These are phyloP conservation scores for Leptoteleia sp. DNA, from an alignment of 1,140 invertebrate species.

Conservation along the genomic window DNA sequence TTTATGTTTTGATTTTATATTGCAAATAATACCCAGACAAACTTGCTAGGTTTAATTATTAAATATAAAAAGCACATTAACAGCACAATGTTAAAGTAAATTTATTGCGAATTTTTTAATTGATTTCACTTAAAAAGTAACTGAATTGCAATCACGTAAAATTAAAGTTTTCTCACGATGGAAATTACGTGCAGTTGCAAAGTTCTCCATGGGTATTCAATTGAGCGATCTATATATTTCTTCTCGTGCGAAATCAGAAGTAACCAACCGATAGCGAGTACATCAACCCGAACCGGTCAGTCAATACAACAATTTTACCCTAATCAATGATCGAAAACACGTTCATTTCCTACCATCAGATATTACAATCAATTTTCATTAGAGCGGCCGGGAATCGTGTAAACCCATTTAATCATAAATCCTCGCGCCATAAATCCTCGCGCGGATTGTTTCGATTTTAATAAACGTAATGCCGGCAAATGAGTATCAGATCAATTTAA, in stretches of 20 bases:
- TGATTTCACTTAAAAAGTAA: no score
- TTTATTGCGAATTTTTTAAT: no score
- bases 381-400: constrained; percentile 18
- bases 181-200: neutral
- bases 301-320: constrained; percentile 17
- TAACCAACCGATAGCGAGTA: constrained; percentile 13
- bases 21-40: no score
- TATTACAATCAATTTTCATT: constrained; percentile 51
- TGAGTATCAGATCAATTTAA: constrained; percentile 31
- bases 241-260: constrained; percentile 19
- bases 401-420: constrained; percentile 27
- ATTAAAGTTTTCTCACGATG: no score
- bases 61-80: no score
- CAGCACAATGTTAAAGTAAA: no score
- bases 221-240: constrained; percentile 3
- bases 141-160: no score
- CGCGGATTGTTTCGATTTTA: constrained; percentile 20
- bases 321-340: constrained; percentile 28
- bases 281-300: constrained; percentile 25
- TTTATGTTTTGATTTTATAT: no score
- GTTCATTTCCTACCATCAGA: constrained; percentile 44
- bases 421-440: constrained; percentile 28
- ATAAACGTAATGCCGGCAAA: constrained; percentile 34
- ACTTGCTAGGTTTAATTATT: no score
- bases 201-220: neutral